Base-by-base conservation (phyloP, 2,113 vertebrate species). In the Xyliphius kryptos region DNA sequence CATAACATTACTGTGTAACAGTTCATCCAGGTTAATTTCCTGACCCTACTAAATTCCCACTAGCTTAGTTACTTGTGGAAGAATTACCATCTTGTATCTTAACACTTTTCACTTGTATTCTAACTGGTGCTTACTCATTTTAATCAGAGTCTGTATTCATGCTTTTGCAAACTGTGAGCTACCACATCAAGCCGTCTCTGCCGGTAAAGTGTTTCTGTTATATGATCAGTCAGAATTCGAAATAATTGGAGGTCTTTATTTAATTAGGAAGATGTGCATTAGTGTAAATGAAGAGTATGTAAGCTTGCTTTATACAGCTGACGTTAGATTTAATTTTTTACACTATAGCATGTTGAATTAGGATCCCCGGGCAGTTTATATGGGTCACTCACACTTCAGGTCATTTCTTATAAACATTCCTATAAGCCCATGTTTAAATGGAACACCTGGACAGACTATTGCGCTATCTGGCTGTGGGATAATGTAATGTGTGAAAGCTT, bases 111-210 rank as follows among this genome's bases (percentile, higher is more conserved):
- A 66, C 61, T 40, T 68, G 50, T 67, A 62, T 62, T 43, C 60
- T 81, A 82, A 80, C 75, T 73, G 59, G 43, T 56, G 74, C 79
- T 83, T 82, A 83, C 77, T 74, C 53, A 70, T 38, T 76, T 83
- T 76, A 85, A 85, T 82, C 70, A 67, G 74, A 69, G 17, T 72
- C 44, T 57, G 60, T 60, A 53, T 62, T 61, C 78, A 82, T 79
- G 65, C 60, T 77, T 64, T 71, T 62, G 70, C 47, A 56, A 54
- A 40, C 41, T 51, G 57, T 62, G 56, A 15, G 13, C 49, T 53
- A 19, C 15, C 55, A 10, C 37, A 17, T 48, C 43, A 21, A 7
- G 21, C 17, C 2, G 17, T 58, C 37, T 32, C 46, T 3, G 36
- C 36, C 36, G 16, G 14, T 64, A 22, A 58, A 9, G 3, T 4